Conservation (phyloP, 2,888 invertebrate genomes). For the Drosophila neotestacea region DNA sequence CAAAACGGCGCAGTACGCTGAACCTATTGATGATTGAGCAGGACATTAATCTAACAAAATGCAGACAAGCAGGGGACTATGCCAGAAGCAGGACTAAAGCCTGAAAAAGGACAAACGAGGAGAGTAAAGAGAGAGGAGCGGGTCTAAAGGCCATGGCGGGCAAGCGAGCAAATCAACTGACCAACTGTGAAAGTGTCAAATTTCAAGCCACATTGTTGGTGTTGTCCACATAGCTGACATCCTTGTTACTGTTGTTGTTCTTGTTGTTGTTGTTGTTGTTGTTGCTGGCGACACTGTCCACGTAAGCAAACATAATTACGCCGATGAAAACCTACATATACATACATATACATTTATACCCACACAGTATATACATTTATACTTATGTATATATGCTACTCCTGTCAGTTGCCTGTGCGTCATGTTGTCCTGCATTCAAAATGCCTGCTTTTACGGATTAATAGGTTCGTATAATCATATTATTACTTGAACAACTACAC, state of each 20-base stretch:
- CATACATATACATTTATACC: constrained; percentile 6
- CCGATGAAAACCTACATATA: constrained; percentile 55
- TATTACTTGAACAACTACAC: constrained; percentile 19
- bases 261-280: constrained; percentile 37
- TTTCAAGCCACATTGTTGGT: constrained; percentile 79
- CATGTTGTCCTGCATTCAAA: constrained; percentile 52
- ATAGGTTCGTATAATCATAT: constrained; percentile 18
- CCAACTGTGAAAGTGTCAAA: constrained; percentile 79
- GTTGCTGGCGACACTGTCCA: constrained; percentile 59
- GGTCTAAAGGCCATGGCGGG: constrained; percentile 41
- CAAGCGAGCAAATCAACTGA: constrained; percentile 77
- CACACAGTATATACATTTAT: neutral
- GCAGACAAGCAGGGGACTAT: constrained; percentile 63
- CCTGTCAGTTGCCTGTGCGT: constrained; percentile 35
- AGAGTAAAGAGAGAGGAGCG: neutral
- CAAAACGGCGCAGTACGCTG: constrained; percentile 74
- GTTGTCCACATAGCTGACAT: constrained; percentile 51
- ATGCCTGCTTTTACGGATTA: constrained; percentile 32
- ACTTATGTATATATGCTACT: constrained; percentile 11
- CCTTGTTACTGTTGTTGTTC: constrained; percentile 44
- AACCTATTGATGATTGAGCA: constrained; percentile 81
- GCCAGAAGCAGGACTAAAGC: constrained; percentile 11
- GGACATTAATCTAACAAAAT: constrained; percentile 79
- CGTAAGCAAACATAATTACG: constrained; percentile 80
- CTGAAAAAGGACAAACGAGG: neutral